phyloP scores from a whole-genome alignment of 2,113 vertebrate species.

The Panthera uncia region DNA sequence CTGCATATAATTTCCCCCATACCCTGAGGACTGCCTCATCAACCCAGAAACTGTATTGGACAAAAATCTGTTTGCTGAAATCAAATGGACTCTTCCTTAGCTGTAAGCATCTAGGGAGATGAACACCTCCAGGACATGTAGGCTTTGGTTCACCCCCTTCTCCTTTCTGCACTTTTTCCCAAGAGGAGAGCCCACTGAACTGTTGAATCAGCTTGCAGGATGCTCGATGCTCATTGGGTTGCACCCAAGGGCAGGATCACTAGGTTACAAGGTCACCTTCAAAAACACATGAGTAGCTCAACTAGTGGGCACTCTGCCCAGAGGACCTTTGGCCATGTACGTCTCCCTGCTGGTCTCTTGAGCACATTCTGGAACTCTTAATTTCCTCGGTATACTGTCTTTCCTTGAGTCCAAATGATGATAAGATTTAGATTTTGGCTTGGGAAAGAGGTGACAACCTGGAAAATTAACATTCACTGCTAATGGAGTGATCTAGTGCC shows the following conservation, averaged over 20 bases:
- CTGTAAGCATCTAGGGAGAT: neutral
- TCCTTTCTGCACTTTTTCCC: neutral
- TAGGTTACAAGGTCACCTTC: constrained; percentile 19
- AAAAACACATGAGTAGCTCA: neutral
- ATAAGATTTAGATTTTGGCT: neutral
- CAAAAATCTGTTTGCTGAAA: neutral
- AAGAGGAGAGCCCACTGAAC: neutral
- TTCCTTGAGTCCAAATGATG: neutral
- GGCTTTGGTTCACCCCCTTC: neutral
- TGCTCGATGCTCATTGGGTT: neutral
- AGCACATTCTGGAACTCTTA: neutral
- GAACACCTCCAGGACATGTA: neutral
- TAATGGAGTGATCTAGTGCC: neutral
- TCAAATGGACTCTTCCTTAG: neutral
- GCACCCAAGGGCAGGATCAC: neutral
- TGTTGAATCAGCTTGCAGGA: neutral
- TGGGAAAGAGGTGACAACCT: neutral
- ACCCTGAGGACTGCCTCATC: neutral
- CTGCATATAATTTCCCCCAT: neutral
- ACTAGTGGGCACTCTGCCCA: neutral
- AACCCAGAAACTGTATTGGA: neutral
- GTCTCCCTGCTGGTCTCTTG: neutral
- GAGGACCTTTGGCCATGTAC: neutral
- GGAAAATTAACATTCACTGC: neutral
- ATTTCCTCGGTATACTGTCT: neutral